phyloP scores from a whole-genome alignment of 2,113 vertebrate species.

The Hemichromis elongatus region DNA sequence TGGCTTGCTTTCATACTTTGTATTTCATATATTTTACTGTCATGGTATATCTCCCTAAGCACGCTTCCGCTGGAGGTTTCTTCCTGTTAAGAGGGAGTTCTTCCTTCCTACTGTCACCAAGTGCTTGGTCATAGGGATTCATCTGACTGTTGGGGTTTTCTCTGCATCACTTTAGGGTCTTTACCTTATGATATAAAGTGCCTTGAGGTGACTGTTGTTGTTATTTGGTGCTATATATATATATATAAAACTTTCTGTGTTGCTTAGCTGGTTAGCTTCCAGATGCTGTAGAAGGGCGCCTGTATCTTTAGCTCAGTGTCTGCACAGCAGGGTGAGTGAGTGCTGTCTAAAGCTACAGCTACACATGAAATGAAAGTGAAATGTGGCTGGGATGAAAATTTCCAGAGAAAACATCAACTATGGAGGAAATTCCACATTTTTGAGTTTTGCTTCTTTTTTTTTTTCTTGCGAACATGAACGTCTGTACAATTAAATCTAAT shows the following conservation, averaged over 20 bases:
- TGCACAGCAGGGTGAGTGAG: not conserved
- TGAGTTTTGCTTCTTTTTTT: not conserved
- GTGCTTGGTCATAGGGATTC: not conserved
- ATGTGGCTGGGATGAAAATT: not conserved
- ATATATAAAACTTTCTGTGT: too few species aligned
- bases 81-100: not conserved
- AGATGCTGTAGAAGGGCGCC: too few species aligned
- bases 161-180: not conserved
- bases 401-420: not conserved
- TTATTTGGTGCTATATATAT: not conserved
- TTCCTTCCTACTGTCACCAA: not conserved
- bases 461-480: not conserved
- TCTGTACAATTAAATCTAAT: not conserved
- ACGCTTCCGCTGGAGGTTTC: not conserved
- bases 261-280: not conserved
- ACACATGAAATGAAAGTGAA: not conserved
- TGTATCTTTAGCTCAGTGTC: not conserved
- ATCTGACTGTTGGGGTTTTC: not conserved
- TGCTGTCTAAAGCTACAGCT: not conserved
- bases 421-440: not conserved
- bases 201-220: not conserved
- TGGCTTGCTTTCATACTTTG: not conserved
- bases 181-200: not conserved
- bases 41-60: not conserved
- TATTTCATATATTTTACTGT: too few species aligned